phyloP scores from a whole-genome alignment of 2,888 invertebrate genomes.

The Melinaea marsaeus region DNA sequence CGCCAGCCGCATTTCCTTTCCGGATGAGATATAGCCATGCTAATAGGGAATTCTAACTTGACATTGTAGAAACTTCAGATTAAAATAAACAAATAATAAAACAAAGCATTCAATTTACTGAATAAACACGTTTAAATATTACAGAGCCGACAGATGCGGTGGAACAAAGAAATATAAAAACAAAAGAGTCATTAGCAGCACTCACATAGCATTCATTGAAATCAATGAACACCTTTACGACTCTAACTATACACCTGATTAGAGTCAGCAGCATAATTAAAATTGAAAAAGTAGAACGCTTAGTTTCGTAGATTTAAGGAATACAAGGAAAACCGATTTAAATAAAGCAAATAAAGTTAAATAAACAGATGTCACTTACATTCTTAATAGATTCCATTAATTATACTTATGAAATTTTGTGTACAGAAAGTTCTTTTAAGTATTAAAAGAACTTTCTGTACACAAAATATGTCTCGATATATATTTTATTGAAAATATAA shows the following conservation, averaged over 20 bases:
- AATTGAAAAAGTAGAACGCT: conserved; percentile 16
- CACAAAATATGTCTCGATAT: too few relatives aligned
- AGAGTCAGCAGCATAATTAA: conserved; percentile 42
- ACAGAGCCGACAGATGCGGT: not conserved
- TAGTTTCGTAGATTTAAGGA: not conserved
- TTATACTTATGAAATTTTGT: too few relatives aligned
- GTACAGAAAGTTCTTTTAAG: too few relatives aligned
- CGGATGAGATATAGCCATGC: too few relatives aligned
- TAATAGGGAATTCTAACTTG: not conserved
- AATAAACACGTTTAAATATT: not conserved
- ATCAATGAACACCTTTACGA: conserved; percentile 45
- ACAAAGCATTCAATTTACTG: not conserved
- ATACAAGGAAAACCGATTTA: not conserved
- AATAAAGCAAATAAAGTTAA: too few relatives aligned
- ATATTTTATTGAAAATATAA: too few relatives aligned
- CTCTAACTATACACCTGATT: conserved; percentile 38
- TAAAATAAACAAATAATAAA: not conserved
- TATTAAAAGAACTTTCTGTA: too few relatives aligned
- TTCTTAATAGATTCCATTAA: too few relatives aligned
- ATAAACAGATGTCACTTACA: too few relatives aligned
- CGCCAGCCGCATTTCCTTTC: too few relatives aligned
- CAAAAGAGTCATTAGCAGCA: conserved; percentile 28
- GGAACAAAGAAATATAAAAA: conserved; percentile 17
- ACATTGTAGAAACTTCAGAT: not conserved
- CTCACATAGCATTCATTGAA: conserved; percentile 23